Evolutionary conservation across 2,113 vertebrate genomes (phyloP).

Genomic region (Xiphorhynchus elegans): DNA sequence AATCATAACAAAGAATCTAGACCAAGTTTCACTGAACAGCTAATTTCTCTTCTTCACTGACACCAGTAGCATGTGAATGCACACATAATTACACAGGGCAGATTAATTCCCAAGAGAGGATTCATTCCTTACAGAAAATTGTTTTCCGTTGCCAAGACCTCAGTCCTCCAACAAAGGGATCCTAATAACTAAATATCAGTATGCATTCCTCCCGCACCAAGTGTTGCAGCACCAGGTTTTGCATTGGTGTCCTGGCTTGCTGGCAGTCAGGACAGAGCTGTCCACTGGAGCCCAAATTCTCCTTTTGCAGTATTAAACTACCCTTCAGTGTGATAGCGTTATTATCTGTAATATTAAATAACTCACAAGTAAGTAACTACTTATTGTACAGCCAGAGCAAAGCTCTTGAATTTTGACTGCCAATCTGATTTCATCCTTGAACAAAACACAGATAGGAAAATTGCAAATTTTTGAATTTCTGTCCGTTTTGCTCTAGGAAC

Average conservation of each 20-base stretch:
- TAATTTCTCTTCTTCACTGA: background rate
- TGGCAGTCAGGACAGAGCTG: background rate
- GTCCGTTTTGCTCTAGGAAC: background rate
- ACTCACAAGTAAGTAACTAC: background rate
- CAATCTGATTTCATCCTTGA: background rate
- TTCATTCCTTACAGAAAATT: background rate
- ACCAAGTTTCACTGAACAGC: background rate
- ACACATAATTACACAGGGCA: background rate
- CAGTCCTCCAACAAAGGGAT: background rate
- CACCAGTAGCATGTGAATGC: background rate
- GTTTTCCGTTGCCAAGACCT: background rate
- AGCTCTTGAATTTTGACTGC: background rate
- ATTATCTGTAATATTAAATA: background rate
- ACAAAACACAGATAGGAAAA: background rate
- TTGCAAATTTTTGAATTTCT: background rate
- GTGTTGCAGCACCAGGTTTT: background rate
- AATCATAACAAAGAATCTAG: background rate
- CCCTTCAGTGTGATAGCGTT: background rate
- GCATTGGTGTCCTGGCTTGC: background rate
- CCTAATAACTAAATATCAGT: background rate
- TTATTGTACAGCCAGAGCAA: background rate
- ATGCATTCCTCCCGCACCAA: background rate
- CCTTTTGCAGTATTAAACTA: background rate
- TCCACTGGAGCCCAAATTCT: background rate
- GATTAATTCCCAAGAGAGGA: background rate